Percentiles rank a stretch among this genome's conserved stretches.
These are phyloP conservation scores for Setipinna tenuifilis DNA, from an alignment of 2,797 vertebrate species.

Conservation along the genomic window DNA sequence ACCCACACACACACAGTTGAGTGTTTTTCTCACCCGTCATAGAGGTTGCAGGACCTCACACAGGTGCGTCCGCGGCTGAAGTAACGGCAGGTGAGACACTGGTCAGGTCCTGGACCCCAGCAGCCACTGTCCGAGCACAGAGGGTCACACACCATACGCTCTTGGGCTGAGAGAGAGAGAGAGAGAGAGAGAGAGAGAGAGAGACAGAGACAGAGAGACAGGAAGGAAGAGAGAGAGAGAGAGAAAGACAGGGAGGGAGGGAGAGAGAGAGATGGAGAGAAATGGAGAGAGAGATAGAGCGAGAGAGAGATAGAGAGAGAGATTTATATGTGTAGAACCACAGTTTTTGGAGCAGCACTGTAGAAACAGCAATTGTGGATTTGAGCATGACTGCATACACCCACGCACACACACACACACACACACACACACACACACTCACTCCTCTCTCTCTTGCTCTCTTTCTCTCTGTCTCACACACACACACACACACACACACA, in stretches of 20 bases:
- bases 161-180: slow-evolving; percentile 73
- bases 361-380: no score
- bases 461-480: no score
- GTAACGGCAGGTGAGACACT: slow-evolving; percentile 89
- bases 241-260: not conserved
- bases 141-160: slow-evolving; percentile 87
- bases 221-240: not conserved
- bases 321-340: no score
- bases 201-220: not conserved
- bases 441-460: no score
- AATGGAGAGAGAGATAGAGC: not conserved
- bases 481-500: no score
- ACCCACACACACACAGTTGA: slow-evolving; percentile 3
- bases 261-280: not conserved
- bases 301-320: not conserved
- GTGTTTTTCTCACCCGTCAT: slow-evolving; percentile 81
- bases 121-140: slow-evolving; percentile 91
- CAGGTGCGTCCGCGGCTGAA: slow-evolving; percentile 89
- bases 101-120: slow-evolving; percentile 93
- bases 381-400: not conserved
- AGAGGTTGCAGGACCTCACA: slow-evolving; percentile 89
- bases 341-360: no score
- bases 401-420: not conserved
- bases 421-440: no score
- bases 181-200: not conserved